Evolutionary conservation across 2,888 invertebrate genomes (phyloP), one percentile per base, ranked within the genome.

Genomic region (Macaria notata): DNA sequence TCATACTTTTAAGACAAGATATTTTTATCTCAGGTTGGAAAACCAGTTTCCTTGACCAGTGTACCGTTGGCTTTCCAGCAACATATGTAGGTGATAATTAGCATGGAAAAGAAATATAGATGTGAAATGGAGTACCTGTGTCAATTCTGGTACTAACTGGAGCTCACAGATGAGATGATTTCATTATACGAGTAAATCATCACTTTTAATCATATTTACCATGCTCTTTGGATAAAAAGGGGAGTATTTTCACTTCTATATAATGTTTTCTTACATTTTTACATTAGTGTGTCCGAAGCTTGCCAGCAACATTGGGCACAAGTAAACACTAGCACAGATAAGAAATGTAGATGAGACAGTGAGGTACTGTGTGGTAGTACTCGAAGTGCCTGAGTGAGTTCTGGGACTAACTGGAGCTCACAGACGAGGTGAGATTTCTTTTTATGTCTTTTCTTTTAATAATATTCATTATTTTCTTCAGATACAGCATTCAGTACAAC

Each of bases 271-370:
- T 19, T 19, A 19, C 19, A 19, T 19, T 19, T 19, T 36, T 36
- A 36, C 33, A 36, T 36, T 67, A 93, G 91, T 43, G 90, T 92
- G 69, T 95, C 95, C 3, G 93, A 93, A 0, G 93, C 88, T 53
- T 94, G 93, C 98, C 98, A 98, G 83, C 98, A 98, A 76, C 96
- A 97, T 71, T 94, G 93, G 42, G 93, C 88, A 79, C 98, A 98
- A 1, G 97, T 96, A 78, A 95, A 98, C 9, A 98, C 88, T 9
- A 97, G 86, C 3, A 97, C 95, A n/a, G 96, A 97, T 6, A 98
- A 96, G 80, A 96, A 98, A 82, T 98, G 98, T 43, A 96, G 83
- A 64, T 94, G 92, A 4, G 91, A 70, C 7, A 92, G 83, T 30
- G 92, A 83, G 3, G 82, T 73, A 60, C 93, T 93, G 38, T 84